phyloP scores from a whole-genome alignment of 2,113 vertebrate species.

The Neolamprologus ventralis region DNA sequence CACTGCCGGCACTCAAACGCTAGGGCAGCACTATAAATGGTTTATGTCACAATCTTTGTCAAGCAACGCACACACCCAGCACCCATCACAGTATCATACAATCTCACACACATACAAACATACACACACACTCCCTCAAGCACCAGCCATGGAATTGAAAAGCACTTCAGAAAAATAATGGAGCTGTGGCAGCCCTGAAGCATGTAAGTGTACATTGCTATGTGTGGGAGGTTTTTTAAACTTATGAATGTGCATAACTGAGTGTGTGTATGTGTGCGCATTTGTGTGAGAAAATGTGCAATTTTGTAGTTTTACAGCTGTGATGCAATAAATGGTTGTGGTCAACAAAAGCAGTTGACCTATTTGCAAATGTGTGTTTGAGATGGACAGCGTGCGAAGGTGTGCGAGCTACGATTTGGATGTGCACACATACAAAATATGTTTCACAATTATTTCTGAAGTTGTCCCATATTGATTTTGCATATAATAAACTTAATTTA shows the following conservation, averaged over 20 bases:
- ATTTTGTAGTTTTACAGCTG: not conserved
- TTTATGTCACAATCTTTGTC: conserved; percentile 75
- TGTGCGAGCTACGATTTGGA: not conserved
- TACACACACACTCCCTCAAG: conserved; percentile 48
- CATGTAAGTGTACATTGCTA: not conserved
- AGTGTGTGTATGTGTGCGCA: not conserved
- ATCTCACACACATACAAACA: not conserved
- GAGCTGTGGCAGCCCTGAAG: conserved; percentile 25
- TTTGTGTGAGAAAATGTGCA: not conserved
- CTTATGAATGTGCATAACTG: not conserved
- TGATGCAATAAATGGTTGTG: not conserved
- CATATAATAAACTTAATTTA: conserved; percentile 8
- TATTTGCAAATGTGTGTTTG: not conserved
- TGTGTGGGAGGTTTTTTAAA: not conserved
- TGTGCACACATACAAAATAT: not conserved
- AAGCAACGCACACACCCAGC: conserved; percentile 32
- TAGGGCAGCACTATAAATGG: conserved; percentile 72
- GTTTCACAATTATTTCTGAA: conserved; percentile 8
- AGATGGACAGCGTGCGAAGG: not conserved
- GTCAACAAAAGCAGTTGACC: conserved; percentile 1
- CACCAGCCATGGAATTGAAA: conserved; percentile 74
- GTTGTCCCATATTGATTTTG: conserved; percentile 4
- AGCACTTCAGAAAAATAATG: conserved; percentile 68
- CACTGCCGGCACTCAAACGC: not conserved
- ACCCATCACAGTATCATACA: not conserved